Percentiles rank a stretch among this genome's conserved stretches.
Conservation (phyloP, 2,113 vertebrate genomes). For the Nansenia antarctica region DNA sequence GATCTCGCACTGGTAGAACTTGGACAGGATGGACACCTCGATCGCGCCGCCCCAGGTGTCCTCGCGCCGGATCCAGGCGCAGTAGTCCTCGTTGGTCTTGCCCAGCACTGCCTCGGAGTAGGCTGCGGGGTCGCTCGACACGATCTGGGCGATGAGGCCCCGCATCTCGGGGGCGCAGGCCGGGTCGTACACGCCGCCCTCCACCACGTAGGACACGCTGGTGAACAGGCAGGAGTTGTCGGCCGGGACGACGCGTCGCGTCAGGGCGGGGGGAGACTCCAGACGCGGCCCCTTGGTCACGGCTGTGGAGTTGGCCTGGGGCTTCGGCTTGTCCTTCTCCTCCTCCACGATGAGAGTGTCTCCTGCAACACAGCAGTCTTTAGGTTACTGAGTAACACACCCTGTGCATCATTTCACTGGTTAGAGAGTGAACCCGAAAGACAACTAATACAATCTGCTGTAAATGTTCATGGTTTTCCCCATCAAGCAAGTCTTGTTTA, state of each 20-base stretch:
- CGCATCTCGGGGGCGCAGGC: slow-evolving; percentile 91
- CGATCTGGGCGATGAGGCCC: slow-evolving; percentile 90
- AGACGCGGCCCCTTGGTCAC: slow-evolving; percentile 67
- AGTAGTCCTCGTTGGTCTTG: slow-evolving; percentile 92
- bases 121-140: slow-evolving; percentile 85
- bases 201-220: slow-evolving; percentile 93
- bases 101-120: slow-evolving; percentile 93
- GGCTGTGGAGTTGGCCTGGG: slow-evolving; percentile 55
- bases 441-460: no score
- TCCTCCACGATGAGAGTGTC: slow-evolving; percentile 97
- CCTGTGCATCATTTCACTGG: no score
- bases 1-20: slow-evolving; percentile 97
- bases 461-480: no score
- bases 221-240: slow-evolving; percentile 99
- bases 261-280: slow-evolving; percentile 76
- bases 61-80: slow-evolving; percentile 88
- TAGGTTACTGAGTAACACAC: no score
- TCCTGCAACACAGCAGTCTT: slow-evolving; percentile 82
- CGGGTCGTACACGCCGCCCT: slow-evolving; percentile 89
- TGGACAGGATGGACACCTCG: slow-evolving; percentile 94
- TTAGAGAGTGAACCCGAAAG: no score
- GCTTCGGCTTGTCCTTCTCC: slow-evolving; percentile 81
- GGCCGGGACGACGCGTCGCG: slow-evolving; percentile 86
- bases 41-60: slow-evolving; percentile 98
- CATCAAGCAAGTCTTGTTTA: no score